Evolutionary conservation across 2,797 vertebrate species (phyloP).

Genomic region (Sebastes itinus): DNA sequence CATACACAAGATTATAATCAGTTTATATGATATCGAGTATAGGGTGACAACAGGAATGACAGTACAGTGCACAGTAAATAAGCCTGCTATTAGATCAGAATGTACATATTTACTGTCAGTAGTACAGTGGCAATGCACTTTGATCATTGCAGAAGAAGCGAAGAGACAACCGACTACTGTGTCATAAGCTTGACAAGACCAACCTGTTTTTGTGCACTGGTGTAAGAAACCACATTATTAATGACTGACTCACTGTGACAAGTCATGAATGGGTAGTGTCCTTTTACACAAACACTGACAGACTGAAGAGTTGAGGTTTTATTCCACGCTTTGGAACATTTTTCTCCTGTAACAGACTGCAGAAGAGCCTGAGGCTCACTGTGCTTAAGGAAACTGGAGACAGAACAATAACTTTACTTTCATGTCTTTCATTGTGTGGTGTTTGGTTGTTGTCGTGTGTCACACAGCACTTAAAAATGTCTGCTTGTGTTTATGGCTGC

Average conservation of each 20-base stretch:
- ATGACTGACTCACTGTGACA: slow-evolving; percentile 77
- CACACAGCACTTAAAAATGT: slow-evolving; percentile 3
- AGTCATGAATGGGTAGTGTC: slow-evolving; percentile 67
- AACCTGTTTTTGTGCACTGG: slow-evolving; percentile 84
- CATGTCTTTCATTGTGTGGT: not conserved
- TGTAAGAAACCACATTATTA: slow-evolving; percentile 76
- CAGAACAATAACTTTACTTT: slow-evolving; percentile 14
- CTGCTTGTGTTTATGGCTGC: not conserved
- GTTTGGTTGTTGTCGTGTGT: not conserved
- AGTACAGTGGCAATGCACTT: slow-evolving; percentile 17
- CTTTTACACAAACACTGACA: slow-evolving; percentile 65
- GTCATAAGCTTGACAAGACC: slow-evolving; percentile 77
- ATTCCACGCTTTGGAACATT: slow-evolving; percentile 39
- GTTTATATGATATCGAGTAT: not conserved
- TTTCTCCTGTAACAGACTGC: slow-evolving; percentile 6
- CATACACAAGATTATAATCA: not conserved
- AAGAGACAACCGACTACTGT: slow-evolving; percentile 32
- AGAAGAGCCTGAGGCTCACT: slow-evolving; percentile 5
- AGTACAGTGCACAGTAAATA: not conserved
- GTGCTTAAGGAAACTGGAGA: slow-evolving; percentile 3
- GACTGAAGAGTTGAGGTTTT: slow-evolving; percentile 52
- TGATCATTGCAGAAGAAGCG: slow-evolving; percentile 25
- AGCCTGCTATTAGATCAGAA: not conserved
- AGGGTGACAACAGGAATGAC: not conserved
- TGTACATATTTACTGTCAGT: not conserved